phyloP scores from a whole-genome alignment of 2,113 vertebrate species.

The Microtus ochrogaster region DNA sequence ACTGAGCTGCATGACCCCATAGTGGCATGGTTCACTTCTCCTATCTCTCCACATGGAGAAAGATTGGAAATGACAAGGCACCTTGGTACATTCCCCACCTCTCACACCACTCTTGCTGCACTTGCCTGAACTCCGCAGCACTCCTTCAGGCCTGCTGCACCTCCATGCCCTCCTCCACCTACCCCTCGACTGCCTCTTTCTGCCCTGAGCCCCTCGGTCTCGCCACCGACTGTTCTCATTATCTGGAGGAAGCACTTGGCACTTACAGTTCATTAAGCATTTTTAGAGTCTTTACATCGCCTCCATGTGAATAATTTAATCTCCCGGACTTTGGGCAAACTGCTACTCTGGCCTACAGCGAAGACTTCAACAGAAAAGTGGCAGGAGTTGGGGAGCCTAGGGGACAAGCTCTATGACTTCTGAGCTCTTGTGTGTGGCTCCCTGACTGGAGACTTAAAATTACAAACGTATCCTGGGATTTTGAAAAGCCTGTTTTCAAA shows the following conservation, averaged over 20 bases:
- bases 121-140: not conserved
- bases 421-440: not conserved
- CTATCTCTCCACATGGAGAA: not conserved
- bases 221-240: not conserved
- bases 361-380: not conserved
- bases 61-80: not conserved
- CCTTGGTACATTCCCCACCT: not conserved
- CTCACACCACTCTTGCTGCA: too few species aligned
- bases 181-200: not conserved
- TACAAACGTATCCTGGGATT: not conserved
- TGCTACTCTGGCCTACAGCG: not conserved
- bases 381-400: not conserved
- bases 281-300: conserved; percentile 55
- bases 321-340: conserved; percentile 43
- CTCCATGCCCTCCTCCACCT: not conserved
- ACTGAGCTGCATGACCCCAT: not conserved
- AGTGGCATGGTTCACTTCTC: not conserved
- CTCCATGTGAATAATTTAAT: conserved; percentile 51
- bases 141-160: not conserved
- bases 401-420: not conserved
- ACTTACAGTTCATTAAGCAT: conserved; percentile 24
- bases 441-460: not conserved
- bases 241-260: conserved; percentile 21
- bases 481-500: conserved; percentile 36
- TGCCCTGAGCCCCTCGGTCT: not conserved